phyloP scores from a whole-genome alignment of 1,140 invertebrate species.

The Calosoma granatense region DNA sequence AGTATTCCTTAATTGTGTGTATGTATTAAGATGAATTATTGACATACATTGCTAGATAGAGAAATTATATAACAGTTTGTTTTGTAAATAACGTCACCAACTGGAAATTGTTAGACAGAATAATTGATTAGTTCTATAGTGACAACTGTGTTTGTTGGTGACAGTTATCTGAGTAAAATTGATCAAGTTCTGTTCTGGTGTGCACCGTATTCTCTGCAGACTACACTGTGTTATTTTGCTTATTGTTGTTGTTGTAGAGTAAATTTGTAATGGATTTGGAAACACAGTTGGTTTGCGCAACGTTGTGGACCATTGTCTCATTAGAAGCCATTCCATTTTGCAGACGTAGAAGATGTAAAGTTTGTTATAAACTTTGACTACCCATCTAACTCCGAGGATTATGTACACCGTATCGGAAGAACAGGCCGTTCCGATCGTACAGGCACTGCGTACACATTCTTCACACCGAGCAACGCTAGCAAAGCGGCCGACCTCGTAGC shows the following conservation, averaged over 20 bases:
- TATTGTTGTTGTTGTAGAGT: background rate
- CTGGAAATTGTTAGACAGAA: too few relatives aligned
- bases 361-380: conserved; percentile 99
- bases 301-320: background rate
- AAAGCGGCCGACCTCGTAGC: conserved; percentile 88
- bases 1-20: conserved; percentile 12
- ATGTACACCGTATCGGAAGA: conserved; percentile 97
- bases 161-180: background rate
- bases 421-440: conserved; percentile 91
- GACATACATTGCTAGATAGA: too few relatives aligned
- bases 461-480: conserved; percentile 85
- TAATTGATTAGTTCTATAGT: too few relatives aligned
- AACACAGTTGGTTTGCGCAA: background rate
- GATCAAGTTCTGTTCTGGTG: conserved; percentile 1
- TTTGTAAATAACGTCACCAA: conserved; percentile 4
- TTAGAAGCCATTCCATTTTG: conserved; percentile 26
- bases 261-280: background rate
- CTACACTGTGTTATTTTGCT: background rate
- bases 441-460: conserved; percentile 98
- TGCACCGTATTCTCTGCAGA: background rate
- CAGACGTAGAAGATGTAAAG: conserved; percentile 99
- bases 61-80: too few relatives aligned
- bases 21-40: too few relatives aligned
- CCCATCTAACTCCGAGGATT: conserved; percentile 97
- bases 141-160: too few relatives aligned